Conservation (phyloP, 2,797 vertebrate species). For the Buphagus erythrorhynchus region DNA sequence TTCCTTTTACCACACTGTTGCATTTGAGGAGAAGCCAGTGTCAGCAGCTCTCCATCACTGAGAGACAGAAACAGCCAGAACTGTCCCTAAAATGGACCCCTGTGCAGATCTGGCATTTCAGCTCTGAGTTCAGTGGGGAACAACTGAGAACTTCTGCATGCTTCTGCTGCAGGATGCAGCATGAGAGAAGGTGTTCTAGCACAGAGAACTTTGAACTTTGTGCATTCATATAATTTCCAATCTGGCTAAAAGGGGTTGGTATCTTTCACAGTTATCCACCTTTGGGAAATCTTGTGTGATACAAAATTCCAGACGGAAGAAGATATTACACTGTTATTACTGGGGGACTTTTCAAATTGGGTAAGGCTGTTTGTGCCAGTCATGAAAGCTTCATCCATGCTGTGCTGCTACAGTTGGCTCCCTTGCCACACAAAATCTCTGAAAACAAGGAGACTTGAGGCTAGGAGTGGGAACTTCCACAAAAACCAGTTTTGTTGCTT, state of each 20-base stretch:
- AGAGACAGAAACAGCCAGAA: not conserved
- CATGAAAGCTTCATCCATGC: not conserved
- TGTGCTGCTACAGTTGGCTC: not conserved
- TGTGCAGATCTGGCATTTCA: not conserved
- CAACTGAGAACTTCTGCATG: not conserved
- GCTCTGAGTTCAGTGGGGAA: not conserved
- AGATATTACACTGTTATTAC: not conserved
- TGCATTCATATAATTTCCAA: not conserved
- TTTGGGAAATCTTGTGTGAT: not conserved
- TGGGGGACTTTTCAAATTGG: not conserved
- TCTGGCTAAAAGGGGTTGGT: not conserved
- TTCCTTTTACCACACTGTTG: not conserved
- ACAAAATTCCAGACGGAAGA: not conserved
- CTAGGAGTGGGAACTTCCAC: not conserved
- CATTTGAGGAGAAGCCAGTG: not conserved
- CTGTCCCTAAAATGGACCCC: not conserved
- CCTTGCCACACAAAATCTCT: not conserved
- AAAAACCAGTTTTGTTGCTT: not conserved
- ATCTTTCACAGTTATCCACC: not conserved
- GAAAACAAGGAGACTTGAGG: not conserved
- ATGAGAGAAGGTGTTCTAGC: not conserved
- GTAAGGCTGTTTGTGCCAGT: not conserved
- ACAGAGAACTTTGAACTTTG: rapidly evolving
- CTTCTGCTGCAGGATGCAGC: not conserved
- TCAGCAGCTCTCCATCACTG: not conserved